Evolutionary conservation across 2,113 vertebrate genomes (phyloP).

Genomic region (Myodes glareolus): DNA sequence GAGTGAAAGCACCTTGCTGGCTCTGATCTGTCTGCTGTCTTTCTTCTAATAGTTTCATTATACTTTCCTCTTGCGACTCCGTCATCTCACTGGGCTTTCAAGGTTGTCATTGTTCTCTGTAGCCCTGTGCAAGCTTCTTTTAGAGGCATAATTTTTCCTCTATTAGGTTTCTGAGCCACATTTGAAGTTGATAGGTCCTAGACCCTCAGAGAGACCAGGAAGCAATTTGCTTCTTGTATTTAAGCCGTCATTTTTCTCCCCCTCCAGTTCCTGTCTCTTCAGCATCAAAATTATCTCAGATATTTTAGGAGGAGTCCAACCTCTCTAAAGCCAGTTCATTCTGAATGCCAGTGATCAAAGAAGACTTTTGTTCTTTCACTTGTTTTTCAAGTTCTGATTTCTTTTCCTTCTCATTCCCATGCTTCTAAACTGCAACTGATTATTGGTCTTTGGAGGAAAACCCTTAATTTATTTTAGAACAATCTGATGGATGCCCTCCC

Average conservation of each 20-base stretch:
- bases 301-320: neutral
- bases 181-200: neutral
- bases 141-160: neutral
- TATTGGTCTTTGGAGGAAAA: neutral
- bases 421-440: neutral
- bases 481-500: neutral
- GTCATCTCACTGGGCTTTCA: neutral
- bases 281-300: slow-evolving; percentile 27
- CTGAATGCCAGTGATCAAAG: neutral
- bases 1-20: neutral
- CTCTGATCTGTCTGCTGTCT: neutral
- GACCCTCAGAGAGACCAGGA: neutral
- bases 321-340: neutral
- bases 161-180: neutral
- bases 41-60: neutral
- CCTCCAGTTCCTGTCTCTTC: neutral
- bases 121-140: rapidly evolving
- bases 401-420: neutral
- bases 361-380: neutral
- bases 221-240: neutral
- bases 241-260: neutral
- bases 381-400: neutral
- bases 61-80: neutral
- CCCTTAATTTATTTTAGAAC: neutral
- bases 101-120: neutral